Base-by-base conservation (phyloP, 1,140 invertebrate genomes). In the Ostrea denselamellosa region DNA sequence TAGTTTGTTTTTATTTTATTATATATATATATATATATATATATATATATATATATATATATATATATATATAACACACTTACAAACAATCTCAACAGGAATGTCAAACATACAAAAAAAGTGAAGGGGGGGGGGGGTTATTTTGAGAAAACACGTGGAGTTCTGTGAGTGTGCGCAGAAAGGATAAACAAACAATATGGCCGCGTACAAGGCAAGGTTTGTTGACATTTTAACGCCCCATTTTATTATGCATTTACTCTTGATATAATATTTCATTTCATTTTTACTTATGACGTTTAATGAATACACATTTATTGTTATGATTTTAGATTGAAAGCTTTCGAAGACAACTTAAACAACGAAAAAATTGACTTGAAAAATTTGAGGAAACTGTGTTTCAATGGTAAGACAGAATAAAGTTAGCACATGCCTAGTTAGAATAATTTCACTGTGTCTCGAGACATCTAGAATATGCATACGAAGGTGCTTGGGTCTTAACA, bases 301-400 rank as follows among this genome's bases (percentile, higher is more conserved):
- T 28, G 68, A 77, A 28, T 77, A 2, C 14, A 17, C 28, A 12
- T 28, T 77, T 77, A 28, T 34, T 22, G 53, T 71, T 87, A 28
- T 86, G 86, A 53, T 77, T 82, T 86, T 90, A 93, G 92, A 86
- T 52, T 93, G 54, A 88, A 92, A 83, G 86, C 90, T 22, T 92
- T 92, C 53, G 85, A 90, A 65, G 86, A 90, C 3, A 62, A 87
- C 17, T 86, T 93, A 54, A 88, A 89, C 10, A 83, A 90, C 44
- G 91, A 92, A 83, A 88, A 88, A n/a, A 92, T 93, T 17, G 90
- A 93, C 65, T 62, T 92, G 53, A 91, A 92, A 88, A 90, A 86
- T 71, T 71, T 93, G 19, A 28, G 90, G 87, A 90, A 89, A 83
- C 84, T 93, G 4, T 91, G 90, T 85, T 93, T 92, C 83, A 89